phyloP scores from a whole-genome alignment of 2,797 vertebrate genomes.

The Chlorospingus semifuscus region DNA sequence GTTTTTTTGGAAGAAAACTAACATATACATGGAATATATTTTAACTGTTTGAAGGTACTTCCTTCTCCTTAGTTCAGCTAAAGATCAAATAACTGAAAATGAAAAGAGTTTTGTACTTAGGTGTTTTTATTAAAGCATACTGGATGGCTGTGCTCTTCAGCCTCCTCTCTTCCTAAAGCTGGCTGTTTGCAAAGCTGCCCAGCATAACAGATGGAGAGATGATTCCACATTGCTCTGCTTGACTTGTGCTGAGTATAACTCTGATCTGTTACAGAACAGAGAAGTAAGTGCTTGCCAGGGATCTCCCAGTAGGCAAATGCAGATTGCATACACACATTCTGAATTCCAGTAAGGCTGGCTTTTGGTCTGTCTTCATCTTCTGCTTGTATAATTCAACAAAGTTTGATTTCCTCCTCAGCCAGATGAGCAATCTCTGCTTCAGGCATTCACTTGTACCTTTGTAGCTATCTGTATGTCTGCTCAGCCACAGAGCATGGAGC shows the following conservation, averaged over 20 bases:
- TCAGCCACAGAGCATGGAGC: neutral
- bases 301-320: neutral
- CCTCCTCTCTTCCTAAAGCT: neutral
- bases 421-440: neutral
- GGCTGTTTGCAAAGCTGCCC: neutral
- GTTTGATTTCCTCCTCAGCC: neutral
- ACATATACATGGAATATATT: neutral
- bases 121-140: neutral
- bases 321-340: neutral
- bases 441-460: neutral
- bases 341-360: neutral
- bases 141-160: neutral
- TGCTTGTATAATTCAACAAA: slow-evolving; percentile 7
- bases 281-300: neutral
- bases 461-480: neutral
- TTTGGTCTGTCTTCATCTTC: neutral
- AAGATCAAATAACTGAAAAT: neutral
- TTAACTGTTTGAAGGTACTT: neutral
- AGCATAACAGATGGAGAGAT: neutral
- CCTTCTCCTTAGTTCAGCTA: neutral
- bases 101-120: neutral
- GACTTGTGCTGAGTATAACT: neutral
- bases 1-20: fast-evolving
- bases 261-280: neutral
- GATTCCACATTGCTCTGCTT: neutral